Conservation (phyloP, 2,888 invertebrate species). For the Crematogaster levior region DNA sequence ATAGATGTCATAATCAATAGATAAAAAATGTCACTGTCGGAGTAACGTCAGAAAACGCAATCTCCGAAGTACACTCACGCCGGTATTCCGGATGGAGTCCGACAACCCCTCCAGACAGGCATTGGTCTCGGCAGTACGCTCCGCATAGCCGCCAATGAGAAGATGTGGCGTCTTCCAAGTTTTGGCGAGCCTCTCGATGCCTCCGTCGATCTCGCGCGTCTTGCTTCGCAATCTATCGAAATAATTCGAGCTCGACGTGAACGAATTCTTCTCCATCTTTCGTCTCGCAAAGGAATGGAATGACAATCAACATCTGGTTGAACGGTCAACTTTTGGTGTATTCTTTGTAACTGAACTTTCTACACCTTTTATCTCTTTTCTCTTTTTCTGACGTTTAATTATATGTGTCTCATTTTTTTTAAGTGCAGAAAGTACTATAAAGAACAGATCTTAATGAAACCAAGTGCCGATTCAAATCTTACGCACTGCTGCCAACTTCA, state of each 20-base stretch:
- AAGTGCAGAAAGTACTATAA: neutral
- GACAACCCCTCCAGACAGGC: conserved; percentile 28
- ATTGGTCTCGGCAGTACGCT: conserved; percentile 43
- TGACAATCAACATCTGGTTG: neutral
- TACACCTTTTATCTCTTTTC: neutral
- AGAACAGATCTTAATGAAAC: neutral
- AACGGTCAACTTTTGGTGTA: neutral
- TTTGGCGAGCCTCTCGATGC: conserved; percentile 44
- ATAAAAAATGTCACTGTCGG: too few species aligned
- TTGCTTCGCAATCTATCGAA: conserved; percentile 48
- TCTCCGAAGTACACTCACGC: conserved; percentile 7
- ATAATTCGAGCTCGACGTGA: conserved; percentile 30
- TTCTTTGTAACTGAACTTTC: neutral
- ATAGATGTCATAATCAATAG: too few species aligned
- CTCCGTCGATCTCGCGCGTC: conserved; percentile 55
- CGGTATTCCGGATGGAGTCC: conserved; percentile 26
- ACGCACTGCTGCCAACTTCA: neutral
- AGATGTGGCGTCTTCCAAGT: conserved; percentile 57
- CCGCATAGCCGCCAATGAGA: conserved; percentile 58
- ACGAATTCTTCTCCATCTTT: conserved; percentile 6
- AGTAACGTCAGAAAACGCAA: too few species aligned
- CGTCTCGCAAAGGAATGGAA: too few species aligned
- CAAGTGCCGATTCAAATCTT: neutral
- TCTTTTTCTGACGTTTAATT: neutral
- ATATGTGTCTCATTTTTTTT: neutral